Percentiles rank a stretch among this genome's conserved stretches.
phyloP scores from a whole-genome alignment of 2,888 invertebrate species.

The Mimumesa dahlbomi region DNA sequence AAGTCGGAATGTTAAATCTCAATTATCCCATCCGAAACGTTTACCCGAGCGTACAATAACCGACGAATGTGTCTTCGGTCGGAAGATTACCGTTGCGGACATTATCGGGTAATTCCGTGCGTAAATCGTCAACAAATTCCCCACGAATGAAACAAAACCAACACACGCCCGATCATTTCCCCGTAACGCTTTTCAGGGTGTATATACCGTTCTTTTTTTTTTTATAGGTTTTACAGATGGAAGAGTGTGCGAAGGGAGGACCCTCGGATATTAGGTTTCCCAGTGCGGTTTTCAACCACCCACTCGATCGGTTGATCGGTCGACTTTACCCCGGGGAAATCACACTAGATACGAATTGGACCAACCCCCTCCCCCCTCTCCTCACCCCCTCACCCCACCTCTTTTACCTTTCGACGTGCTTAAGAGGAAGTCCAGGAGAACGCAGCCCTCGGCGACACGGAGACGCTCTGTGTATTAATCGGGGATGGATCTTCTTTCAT shows the following conservation, averaged over 20 bases:
- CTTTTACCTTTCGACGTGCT: slow-evolving; percentile 53
- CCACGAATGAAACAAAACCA: slow-evolving; percentile 40
- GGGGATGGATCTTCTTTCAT: slow-evolving; percentile 63
- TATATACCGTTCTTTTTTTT: no score
- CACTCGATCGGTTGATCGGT: slow-evolving; percentile 79
- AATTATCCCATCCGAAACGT: no score
- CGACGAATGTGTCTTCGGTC: no score
- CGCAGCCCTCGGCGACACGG: slow-evolving; percentile 56
- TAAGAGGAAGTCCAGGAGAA: slow-evolving; percentile 53
- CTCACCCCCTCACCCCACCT: slow-evolving; percentile 35
- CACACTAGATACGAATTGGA: slow-evolving; percentile 77
- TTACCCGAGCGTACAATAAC: no score
- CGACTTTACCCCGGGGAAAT: slow-evolving; percentile 78
- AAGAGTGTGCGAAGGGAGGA: slow-evolving; percentile 62
- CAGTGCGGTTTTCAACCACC: slow-evolving; percentile 79
- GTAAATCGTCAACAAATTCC: neutral
- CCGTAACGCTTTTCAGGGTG: slow-evolving; percentile 30
- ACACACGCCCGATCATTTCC: slow-evolving; percentile 9
- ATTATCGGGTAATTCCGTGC: neutral
- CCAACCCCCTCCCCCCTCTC: slow-evolving; percentile 51
- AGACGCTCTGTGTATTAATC: slow-evolving; percentile 64
- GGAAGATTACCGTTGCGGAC: no score
- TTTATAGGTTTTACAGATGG: slow-evolving; percentile 58
- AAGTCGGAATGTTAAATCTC: no score
- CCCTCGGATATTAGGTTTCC: slow-evolving; percentile 78